phyloP scores from a whole-genome alignment of 2,888 invertebrate species.

The Ormyrus pomaceus region DNA sequence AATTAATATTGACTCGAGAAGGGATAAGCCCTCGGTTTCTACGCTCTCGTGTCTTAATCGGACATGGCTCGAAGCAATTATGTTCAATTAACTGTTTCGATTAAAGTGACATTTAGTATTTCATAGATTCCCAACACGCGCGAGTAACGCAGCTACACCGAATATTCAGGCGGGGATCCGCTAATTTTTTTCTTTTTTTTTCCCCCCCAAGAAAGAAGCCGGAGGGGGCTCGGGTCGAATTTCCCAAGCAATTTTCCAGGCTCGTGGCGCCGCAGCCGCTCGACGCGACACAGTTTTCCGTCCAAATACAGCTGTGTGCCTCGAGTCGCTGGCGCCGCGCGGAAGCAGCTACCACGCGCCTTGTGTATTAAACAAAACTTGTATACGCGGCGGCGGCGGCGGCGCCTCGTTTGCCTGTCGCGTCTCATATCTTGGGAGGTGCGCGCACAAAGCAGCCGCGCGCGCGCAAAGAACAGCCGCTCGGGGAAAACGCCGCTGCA shows the following conservation, averaged over 20 bases:
- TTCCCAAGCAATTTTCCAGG: slow-evolving; percentile 33
- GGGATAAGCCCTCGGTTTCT: too few relatives aligned
- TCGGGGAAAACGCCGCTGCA: too few relatives aligned
- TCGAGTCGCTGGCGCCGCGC: background rate
- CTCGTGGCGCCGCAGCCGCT: background rate
- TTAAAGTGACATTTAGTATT: too few relatives aligned
- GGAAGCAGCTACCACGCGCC: slow-evolving; percentile 1
- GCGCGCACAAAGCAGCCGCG: background rate
- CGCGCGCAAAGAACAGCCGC: background rate
- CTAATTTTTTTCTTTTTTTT: background rate
- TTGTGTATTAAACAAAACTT: slow-evolving; percentile 42
- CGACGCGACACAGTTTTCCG: background rate
- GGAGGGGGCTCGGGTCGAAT: slow-evolving; percentile 8
- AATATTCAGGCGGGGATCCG: background rate
- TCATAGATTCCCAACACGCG: too few relatives aligned
- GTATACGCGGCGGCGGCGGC: background rate
- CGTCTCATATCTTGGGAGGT: slow-evolving; percentile 19
- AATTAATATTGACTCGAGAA: background rate
- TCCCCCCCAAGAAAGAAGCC: background rate
- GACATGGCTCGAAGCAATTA: too few relatives aligned
- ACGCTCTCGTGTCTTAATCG: too few relatives aligned
- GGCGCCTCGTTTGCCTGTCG: slow-evolving; percentile 19
- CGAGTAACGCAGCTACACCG: too few relatives aligned
- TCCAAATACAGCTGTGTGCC: background rate
- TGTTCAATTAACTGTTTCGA: too few relatives aligned